Evolutionary conservation across 1,140 invertebrate species (phyloP), one percentile per base, ranked within the genome.

Genomic region (Lepidurus couesii): DNA sequence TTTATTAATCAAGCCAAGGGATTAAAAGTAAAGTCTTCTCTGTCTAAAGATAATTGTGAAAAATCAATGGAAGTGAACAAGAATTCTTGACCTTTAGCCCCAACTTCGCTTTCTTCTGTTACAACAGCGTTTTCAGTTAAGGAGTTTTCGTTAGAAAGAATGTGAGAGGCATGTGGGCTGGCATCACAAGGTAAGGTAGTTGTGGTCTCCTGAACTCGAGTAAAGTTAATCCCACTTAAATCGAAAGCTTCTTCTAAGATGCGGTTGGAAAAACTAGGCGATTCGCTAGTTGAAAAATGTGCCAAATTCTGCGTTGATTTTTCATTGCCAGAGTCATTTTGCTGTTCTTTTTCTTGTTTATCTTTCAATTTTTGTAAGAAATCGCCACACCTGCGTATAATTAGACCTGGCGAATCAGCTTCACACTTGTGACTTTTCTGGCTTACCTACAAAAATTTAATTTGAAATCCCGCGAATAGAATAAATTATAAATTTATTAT

Each of bases 381-480:
- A 79, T 86, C 85, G 24, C 86, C 86, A 7, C 84, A 83, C 84
- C 88, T 87, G 44, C 87, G 83, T 1, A 87, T 82, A 8, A 89
- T 85, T 24, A 84, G 86, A 47, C 88, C 89, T 43, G 88, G 86
- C 74, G 88, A 87, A 82, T 90, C 88, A 11, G 86, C 84, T 75
- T 87, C 86, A 83, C 92, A 94, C 85, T 93, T 93, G 81, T 94
- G 92, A 16, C 92, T 93, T 83, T 91, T 87, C 85, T 92, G 90
- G 78, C 92, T 93, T 8, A 94, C 89, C 90, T 91, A 81, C 44
- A 84, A 84, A 79, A 44, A 80, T 77, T 21, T 4, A 21, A 53
- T 79, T 75, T 26, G 42, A 80, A 77, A 77, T 79, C 75, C 10
- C 44, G 65, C 24, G 74, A 80, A 45, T 6, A 44, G 8, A 73